Base-by-base conservation (phyloP, 2,888 invertebrate species). In the Sycophila texana region DNA sequence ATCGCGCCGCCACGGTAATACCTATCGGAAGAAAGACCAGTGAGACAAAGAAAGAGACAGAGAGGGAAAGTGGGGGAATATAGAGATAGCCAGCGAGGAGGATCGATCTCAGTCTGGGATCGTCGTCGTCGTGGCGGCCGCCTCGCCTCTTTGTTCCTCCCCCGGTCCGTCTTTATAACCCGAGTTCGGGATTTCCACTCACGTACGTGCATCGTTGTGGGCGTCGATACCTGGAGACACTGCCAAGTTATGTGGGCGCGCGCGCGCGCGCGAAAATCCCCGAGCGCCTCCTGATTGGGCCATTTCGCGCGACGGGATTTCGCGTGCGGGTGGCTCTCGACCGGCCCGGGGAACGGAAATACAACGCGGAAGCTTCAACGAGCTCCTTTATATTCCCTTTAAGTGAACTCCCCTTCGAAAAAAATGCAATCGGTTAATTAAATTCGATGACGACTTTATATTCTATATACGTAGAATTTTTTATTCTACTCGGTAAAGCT, bases 381-480 rank as follows among this genome's bases (percentile, higher is more conserved):
- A 73, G 66, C 57, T 72, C 75, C 74, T 77, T 78, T 80, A 75
- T 63, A 75, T 70, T 70, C 65, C 14, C 53, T 39, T 67, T 5
- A 13, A 49, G 47, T 47, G 39, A 60, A n/a, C 39, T 39, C 5
- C 60, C 61, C 4, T 51, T 49, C 66, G 22, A 47, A 66, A 18
- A 74, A 66, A 74, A 74, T 74, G 74, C 66, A 58, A 74, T 65
- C 66, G n/a, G 57, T 74, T 74, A 74, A 74, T 74, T 74, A 74
- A 74, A 74, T 66, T 65, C 53, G 66, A 66, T 66, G 63, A 74
- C 57, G 55, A 39, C 20, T 20, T 13, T 39, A 53, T 55, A 55
- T 47, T 14, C 12, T 47, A 39, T 47, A 39, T 12, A 18, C 20
- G 12, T 14, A 39, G 51, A 51, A 26, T 53, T 67, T 67, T 26